Conservation (phyloP, 2,113 vertebrate species). For the Ia io region DNA sequence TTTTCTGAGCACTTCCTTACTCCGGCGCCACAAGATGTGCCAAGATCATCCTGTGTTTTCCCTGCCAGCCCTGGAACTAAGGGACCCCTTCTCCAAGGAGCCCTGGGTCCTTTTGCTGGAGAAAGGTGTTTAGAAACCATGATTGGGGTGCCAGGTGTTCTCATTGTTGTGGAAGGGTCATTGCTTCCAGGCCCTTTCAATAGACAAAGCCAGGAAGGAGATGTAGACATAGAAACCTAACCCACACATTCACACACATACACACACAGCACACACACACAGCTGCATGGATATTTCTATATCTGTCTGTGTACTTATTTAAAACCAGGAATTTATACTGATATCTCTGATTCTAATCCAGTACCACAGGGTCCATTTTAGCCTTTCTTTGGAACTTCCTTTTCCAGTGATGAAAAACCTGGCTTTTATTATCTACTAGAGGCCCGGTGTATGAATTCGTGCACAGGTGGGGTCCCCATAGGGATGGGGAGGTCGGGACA, state of each 20-base stretch:
- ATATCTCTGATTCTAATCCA: neutral
- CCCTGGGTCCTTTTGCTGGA: neutral
- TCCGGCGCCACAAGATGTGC: too few species aligned
- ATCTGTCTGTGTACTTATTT: neutral
- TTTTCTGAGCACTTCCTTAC: neutral
- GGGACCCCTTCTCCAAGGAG: neutral
- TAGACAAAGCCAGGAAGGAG: neutral
- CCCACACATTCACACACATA: neutral
- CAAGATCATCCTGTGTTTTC: neutral
- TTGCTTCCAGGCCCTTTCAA: neutral
- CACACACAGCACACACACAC: neutral
- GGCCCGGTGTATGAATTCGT: too few species aligned
- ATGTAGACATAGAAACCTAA: neutral
- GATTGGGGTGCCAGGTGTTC: neutral
- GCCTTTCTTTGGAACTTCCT: neutral
- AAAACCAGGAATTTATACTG: neutral
- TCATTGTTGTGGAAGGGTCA: neutral
- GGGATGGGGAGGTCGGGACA: too few species aligned
- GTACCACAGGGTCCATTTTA: neutral
- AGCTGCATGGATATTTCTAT: neutral
- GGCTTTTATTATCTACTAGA: neutral
- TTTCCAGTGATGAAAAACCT: neutral
- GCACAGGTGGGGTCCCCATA: too few species aligned
- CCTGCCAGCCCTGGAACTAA: neutral
- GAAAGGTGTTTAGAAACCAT: neutral